These are phyloP conservation scores for Archips xylosteana DNA, from an alignment of 2,888 invertebrate species.

Conservation along the genomic window DNA sequence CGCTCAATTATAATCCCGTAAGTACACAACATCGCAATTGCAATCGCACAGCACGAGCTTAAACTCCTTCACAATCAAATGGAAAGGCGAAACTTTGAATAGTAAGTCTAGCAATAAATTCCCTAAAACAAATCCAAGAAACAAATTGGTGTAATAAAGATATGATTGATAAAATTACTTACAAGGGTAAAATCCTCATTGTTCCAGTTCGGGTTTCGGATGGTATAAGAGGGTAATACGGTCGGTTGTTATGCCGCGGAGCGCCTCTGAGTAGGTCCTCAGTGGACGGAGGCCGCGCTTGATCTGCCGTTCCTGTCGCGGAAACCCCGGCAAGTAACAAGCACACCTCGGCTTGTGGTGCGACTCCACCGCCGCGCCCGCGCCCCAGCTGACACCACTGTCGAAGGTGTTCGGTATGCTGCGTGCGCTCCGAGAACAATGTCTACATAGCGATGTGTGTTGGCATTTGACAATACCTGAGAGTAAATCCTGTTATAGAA, in stretches of 20 bases:
- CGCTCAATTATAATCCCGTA: slow-evolving; percentile 5
- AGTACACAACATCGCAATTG: slow-evolving; percentile 64
- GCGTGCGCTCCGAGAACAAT: slow-evolving; percentile 59
- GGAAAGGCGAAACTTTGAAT: slow-evolving; percentile 16
- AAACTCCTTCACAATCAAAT: slow-evolving; percentile 15
- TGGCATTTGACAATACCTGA: slow-evolving; percentile 47
- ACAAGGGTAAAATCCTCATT: slow-evolving; percentile 79
- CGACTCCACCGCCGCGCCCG: slow-evolving; percentile 43
- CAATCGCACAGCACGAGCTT: slow-evolving; percentile 69
- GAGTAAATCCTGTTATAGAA: slow-evolving; percentile 60
- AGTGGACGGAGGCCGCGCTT: slow-evolving; percentile 75
- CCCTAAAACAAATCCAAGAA: neutral
- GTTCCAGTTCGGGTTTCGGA: slow-evolving; percentile 54
- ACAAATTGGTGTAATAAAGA: slow-evolving; percentile 9
- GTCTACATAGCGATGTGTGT: slow-evolving; percentile 56
- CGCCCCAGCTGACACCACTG: slow-evolving; percentile 54
- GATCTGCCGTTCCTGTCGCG: slow-evolving; percentile 67
- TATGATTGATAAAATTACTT: slow-evolving; percentile 55
- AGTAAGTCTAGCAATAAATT: slow-evolving; percentile 2
- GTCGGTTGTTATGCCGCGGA: slow-evolving; percentile 71
- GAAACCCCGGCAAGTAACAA: slow-evolving; percentile 55
- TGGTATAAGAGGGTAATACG: slow-evolving; percentile 63
- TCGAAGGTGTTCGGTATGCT: slow-evolving; percentile 61
- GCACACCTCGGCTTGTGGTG: slow-evolving; percentile 56
- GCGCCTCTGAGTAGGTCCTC: slow-evolving; percentile 73